Percentiles rank a stretch among this genome's conserved stretches.
Evolutionary conservation across 2,888 invertebrate species (phyloP).

Genomic region (Protophormia terraenovae): DNA sequence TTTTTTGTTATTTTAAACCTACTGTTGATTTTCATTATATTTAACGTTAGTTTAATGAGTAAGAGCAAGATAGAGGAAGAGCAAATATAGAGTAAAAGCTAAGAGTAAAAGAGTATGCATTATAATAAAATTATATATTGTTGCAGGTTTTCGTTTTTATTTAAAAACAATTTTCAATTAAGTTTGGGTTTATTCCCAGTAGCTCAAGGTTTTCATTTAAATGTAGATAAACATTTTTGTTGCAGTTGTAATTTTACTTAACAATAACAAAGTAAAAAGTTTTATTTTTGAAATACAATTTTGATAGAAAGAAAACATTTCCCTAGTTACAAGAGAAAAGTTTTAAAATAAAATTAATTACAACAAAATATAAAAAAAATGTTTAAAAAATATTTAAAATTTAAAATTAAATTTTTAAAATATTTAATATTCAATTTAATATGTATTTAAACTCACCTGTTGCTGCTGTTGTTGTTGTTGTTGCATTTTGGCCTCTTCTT

Average conservation of each 20-base stretch:
- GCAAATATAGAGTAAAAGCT: neutral
- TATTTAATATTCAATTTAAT: too few species aligned
- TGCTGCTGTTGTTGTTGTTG: conserved; percentile 79
- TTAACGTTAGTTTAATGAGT: neutral
- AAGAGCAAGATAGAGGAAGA: neutral
- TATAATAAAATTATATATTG: conserved; percentile 39
- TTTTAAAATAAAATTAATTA: neutral
- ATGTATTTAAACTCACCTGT: conserved; percentile 62
- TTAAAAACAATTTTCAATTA: conserved; percentile 58
- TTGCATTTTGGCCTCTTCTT: conserved; percentile 80
- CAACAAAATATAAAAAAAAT: neutral
- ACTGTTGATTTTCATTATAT: neutral
- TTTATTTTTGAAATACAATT: neutral
- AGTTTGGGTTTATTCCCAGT: conserved; percentile 55
- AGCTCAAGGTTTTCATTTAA: conserved; percentile 52
- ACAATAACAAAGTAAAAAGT: neutral
- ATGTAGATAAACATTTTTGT: neutral
- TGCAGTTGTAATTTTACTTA: neutral
- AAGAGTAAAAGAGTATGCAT: too few species aligned
- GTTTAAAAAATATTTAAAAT: too few species aligned
- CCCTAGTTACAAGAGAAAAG: neutral
- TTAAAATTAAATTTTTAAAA: too few species aligned
- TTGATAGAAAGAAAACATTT: neutral
- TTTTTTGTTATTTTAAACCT: neutral
- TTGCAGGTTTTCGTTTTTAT: conserved; percentile 20